phyloP scores from a whole-genome alignment of 2,113 vertebrate genomes.

The Hypanus sabinus region DNA sequence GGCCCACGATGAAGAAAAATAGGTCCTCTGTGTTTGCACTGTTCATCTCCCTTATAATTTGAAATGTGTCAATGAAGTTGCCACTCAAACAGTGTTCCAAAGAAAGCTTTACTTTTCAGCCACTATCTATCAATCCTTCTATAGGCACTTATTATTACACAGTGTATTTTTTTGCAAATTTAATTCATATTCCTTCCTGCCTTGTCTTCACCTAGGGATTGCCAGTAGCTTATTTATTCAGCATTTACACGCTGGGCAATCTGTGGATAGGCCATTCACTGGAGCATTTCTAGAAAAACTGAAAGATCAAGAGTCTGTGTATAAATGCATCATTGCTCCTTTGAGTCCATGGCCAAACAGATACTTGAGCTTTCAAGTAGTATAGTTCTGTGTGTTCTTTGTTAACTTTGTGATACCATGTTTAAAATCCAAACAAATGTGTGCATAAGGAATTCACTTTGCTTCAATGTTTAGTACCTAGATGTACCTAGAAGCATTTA shows the following conservation, averaged over 20 bases:
- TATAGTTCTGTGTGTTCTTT: neutral
- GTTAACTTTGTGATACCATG: neutral
- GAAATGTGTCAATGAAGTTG: too few relatives aligned
- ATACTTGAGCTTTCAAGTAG: neutral
- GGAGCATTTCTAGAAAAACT: neutral
- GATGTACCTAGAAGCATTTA: neutral
- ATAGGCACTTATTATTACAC: too few relatives aligned
- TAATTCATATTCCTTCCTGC: neutral
- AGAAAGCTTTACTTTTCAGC: too few relatives aligned
- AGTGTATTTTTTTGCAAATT: too few relatives aligned
- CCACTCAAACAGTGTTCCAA: too few relatives aligned
- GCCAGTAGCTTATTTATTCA: neutral
- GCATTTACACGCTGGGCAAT: neutral
- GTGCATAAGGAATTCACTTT: neutral
- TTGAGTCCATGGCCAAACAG: neutral
- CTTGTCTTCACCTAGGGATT: neutral
- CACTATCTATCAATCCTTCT: too few relatives aligned
- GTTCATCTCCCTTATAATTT: too few relatives aligned
- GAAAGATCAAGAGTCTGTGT: neutral
- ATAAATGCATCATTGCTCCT: neutral
- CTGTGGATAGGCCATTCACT: neutral
- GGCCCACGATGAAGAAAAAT: too few relatives aligned
- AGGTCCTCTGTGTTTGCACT: too few relatives aligned
- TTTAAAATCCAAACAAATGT: neutral
- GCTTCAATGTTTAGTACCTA: neutral